phyloP scores from a whole-genome alignment of 2,113 vertebrate genomes.

The Rhinopomastus cyanomelas region DNA sequence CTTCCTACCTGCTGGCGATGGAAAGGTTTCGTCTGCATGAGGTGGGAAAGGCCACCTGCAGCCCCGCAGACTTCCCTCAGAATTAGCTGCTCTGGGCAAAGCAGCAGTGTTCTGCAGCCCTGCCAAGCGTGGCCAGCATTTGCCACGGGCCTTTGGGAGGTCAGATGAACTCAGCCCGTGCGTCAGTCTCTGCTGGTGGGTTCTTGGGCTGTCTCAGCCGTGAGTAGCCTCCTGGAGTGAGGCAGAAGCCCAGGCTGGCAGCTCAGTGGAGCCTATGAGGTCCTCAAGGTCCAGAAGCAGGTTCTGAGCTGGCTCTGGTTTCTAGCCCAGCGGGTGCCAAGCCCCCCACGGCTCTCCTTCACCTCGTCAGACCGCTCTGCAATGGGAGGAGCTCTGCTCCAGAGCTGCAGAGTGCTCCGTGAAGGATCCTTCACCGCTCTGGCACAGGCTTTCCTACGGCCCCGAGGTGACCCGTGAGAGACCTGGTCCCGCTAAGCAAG shows the following conservation, averaged over 20 bases:
- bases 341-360: neutral
- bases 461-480: fast-evolving
- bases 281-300: neutral
- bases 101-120: neutral
- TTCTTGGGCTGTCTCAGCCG: neutral
- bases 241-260: neutral
- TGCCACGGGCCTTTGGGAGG: neutral
- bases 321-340: neutral
- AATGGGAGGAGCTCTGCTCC: fast-evolving
- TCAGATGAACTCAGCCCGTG: neutral
- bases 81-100: neutral
- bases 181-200: fast-evolving
- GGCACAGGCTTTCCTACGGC: neutral
- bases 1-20: neutral
- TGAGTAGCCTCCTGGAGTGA: neutral
- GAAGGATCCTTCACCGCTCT: neutral
- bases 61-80: neutral
- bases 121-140: neutral
- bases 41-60: neutral
- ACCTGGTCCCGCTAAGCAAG: neutral
- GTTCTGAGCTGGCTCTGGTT: neutral
- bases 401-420: neutral
- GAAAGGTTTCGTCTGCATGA: neutral
- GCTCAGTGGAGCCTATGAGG: neutral
- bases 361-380: neutral